Percentiles rank a stretch among this genome's conserved stretches.
phyloP scores from a whole-genome alignment of 2,113 vertebrate species.

The Pseudorhombus dupliciocellatus region DNA sequence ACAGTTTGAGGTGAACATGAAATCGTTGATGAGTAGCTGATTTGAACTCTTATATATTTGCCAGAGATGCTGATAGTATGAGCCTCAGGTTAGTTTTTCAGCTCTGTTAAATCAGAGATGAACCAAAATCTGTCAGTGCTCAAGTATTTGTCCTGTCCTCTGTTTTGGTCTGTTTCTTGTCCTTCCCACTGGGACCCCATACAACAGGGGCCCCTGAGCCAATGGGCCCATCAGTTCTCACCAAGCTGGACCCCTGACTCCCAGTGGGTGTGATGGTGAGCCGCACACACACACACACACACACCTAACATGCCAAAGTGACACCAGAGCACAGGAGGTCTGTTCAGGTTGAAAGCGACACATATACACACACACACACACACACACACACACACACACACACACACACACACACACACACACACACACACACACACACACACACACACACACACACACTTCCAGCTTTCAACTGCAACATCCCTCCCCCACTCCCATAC shows the following conservation, averaged over 20 bases:
- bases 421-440: conserved; percentile 17
- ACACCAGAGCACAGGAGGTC: conserved; percentile 51
- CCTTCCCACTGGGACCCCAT: conserved; percentile 15
- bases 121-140: background rate
- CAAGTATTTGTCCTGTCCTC: background rate
- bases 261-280: conserved; percentile 34
- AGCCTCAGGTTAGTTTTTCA: background rate
- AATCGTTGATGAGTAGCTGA: too few relatives aligned
- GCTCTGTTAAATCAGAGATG: background rate
- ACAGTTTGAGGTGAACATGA: too few relatives aligned
- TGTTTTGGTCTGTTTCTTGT: conserved; percentile 25
- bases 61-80: too few relatives aligned
- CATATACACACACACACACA: conserved; percentile 13
- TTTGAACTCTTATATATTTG: too few relatives aligned
- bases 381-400: conserved; percentile 32
- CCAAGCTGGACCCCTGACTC: conserved; percentile 44
- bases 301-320: conserved; percentile 14
- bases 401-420: conserved; percentile 38
- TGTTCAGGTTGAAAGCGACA: conserved; percentile 29
- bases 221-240: conserved; percentile 28
- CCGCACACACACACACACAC: conserved; percentile 4
- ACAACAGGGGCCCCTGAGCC: conserved; percentile 12
- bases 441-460: conserved; percentile 42
- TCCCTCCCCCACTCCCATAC: conserved; percentile 28
- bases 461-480: conserved; percentile 43